Evolutionary conservation across 2,888 invertebrate species (phyloP), one percentile per base, ranked within the genome.

Genomic region (Eubasilissa splendida): DNA sequence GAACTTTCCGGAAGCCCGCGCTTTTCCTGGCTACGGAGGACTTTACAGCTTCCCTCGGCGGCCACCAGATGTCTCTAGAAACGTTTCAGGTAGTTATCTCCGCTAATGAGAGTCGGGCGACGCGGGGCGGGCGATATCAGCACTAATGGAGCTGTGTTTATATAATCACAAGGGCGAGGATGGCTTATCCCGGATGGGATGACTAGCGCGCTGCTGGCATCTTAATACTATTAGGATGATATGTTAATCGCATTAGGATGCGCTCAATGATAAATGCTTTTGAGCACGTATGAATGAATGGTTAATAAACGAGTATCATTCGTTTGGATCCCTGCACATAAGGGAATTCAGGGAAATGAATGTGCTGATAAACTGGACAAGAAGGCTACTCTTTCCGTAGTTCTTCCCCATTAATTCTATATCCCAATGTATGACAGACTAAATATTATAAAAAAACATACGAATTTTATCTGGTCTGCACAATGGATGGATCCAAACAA

Each of bases 51-150:
- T 73, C 54, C 63, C 52, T 31, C 71, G 60, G 12, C 58, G 33
- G 59, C 54, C 73, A 63, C 71, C 73, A 71, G 71, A 78, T 73
- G 78, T 42, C 73, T 58, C 71, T 53, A 70, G 50, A 31, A 42
- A 42, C 9, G 66, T 42, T 70, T 22, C 70, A 58, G 33, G 65
- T 65, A 53, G 54, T 7, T 65, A 76, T 53, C 65, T 53, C 22
- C 52, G 33, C 65, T 76, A 76, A 63, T 65, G 22, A 76, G 76
- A 14, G 31, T 50, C 22, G 65, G 5, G 65, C 71, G 71, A 10
- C 0, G 54, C 71, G 12, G 12, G 42, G 31, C 7, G 65, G 11
- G 42, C 66, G n/a, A 11, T 58, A 58, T n/a, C 42, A 42, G 42
- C 42, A 42, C 42, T 42, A 42, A 42, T 42, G 42, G 42, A 42